These are phyloP conservation scores for Corythornis cristatus DNA, from an alignment of 2,113 vertebrate species.

Conservation along the genomic window DNA sequence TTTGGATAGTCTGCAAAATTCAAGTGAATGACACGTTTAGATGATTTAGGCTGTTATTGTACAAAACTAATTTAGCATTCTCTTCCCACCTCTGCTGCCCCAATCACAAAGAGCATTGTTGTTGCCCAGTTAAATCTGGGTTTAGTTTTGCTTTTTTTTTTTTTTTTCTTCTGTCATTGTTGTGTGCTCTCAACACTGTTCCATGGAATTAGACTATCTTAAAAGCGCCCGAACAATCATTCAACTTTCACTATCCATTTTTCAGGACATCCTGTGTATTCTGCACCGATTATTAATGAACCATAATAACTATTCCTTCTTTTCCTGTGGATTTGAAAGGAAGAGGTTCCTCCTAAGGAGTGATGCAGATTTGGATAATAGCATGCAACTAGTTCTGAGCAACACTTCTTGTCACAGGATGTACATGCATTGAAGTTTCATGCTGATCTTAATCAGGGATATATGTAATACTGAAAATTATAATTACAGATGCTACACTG, in stretches of 20 bases:
- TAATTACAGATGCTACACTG: neutral
- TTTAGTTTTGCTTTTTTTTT: neutral
- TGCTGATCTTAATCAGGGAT: neutral
- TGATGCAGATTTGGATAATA: neutral
- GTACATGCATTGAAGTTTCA: rapidly evolving
- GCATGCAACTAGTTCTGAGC: neutral
- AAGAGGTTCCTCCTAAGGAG: neutral
- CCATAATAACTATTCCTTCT: neutral
- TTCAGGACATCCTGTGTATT: neutral
- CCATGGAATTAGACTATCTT: neutral
- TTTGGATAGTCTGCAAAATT: neutral
- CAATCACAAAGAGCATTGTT: neutral
- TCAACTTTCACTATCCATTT: neutral
- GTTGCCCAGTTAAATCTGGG: neutral
- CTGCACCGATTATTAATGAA: neutral
- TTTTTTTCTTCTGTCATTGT: neutral
- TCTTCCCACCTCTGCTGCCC: neutral
- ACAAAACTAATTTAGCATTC: neutral
- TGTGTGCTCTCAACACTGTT: neutral
- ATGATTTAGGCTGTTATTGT: neutral
- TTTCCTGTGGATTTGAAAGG: neutral
- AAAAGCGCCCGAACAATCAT: neutral
- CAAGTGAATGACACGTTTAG: neutral
- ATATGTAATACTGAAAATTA: neutral
- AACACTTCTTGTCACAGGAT: neutral